Evolutionary conservation across 2,888 invertebrate species (phyloP).

Genomic region (Amphiduros pacificus): DNA sequence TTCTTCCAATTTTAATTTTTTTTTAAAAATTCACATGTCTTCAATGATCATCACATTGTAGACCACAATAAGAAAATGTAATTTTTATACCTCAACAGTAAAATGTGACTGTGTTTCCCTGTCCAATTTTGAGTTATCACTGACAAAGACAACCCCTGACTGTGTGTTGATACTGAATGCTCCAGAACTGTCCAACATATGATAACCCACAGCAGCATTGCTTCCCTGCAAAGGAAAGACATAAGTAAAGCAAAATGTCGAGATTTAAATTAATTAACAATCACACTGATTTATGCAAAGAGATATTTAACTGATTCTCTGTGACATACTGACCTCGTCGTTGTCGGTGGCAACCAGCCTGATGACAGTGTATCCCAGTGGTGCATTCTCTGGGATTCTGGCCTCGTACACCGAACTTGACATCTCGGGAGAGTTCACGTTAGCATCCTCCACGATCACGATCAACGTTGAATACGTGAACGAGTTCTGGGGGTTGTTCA

Average conservation of each 20-base stretch:
- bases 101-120: no score
- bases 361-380: constrained; percentile 16
- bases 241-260: neutral
- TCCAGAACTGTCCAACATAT: constrained; percentile 16
- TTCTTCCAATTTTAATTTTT: no score
- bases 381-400: constrained; percentile 23
- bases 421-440: constrained; percentile 20
- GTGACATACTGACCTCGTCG: no score
- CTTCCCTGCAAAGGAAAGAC: constrained; percentile 14
- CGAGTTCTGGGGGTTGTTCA: constrained; percentile 16
- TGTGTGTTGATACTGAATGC: constrained; percentile 17
- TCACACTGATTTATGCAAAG: no score
- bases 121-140: constrained; percentile 16
- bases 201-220: constrained; percentile 16
- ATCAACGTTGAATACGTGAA: constrained; percentile 20
- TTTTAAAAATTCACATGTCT: no score
- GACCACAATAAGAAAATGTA: no score
- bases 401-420: constrained; percentile 2
- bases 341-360: constrained; percentile 13
- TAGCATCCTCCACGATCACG: constrained; percentile 19
- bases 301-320: no score
- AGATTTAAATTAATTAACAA: no score
- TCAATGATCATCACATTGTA: no score
- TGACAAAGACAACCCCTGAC: constrained; percentile 18
- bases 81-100: no score